phyloP scores from a whole-genome alignment of 2,113 vertebrate genomes.

The Esox niger region DNA sequence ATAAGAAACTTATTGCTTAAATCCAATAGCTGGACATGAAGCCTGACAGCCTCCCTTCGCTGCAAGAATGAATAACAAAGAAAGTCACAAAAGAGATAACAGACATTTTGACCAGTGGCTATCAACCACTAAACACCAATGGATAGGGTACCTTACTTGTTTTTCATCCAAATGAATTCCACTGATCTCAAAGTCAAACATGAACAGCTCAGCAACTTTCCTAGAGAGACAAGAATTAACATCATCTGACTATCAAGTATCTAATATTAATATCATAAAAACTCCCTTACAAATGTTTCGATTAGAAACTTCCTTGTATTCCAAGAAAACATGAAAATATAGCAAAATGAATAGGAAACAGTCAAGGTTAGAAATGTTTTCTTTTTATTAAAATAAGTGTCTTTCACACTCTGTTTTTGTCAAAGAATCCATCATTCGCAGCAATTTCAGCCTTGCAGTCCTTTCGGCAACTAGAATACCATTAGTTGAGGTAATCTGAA shows the following conservation, averaged over 20 bases:
- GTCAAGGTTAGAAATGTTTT: too few relatives aligned
- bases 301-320: too few relatives aligned
- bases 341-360: too few relatives aligned
- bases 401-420: too few relatives aligned
- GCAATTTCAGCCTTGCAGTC: too few relatives aligned
- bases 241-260: conserved; percentile 34
- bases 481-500: too few relatives aligned
- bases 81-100: not conserved
- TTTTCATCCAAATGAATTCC: conserved; percentile 94
- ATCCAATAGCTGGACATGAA: conserved; percentile 89
- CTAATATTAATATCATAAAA: too few relatives aligned
- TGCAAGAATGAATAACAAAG: conserved; percentile 44
- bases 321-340: too few relatives aligned
- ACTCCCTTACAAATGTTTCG: too few relatives aligned
- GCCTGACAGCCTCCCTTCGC: conserved; percentile 85
- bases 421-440: too few relatives aligned
- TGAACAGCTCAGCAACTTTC: conserved; percentile 93
- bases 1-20: conserved; percentile 86
- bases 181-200: conserved; percentile 99
- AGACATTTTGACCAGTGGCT: not conserved
- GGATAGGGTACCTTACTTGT: conserved; percentile 74
- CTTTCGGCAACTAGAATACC: too few relatives aligned
- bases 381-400: too few relatives aligned
- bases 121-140: not conserved
- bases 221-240: conserved; percentile 63